phyloP scores from a whole-genome alignment of 1,140 invertebrate genomes.

The Battus philenor region DNA sequence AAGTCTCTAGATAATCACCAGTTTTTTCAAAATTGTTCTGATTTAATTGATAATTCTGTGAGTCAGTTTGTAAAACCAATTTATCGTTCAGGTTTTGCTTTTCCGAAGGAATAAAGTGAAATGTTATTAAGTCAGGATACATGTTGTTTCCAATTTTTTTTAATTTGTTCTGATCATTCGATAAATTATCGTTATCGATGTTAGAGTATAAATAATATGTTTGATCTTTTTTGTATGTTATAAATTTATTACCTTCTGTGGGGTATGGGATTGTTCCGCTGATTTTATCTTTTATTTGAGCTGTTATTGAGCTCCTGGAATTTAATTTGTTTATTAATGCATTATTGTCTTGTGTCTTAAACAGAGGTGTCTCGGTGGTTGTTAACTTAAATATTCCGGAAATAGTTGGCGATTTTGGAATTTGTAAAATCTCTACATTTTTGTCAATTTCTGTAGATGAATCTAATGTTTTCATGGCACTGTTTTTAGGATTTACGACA shows the following conservation, averaged over 20 bases:
- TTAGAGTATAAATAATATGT: conserved; percentile 56
- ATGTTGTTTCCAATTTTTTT: conserved; percentile 18
- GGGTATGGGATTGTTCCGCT: conserved; percentile 56
- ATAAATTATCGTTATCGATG: conserved; percentile 27
- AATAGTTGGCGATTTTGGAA: conserved; percentile 26
- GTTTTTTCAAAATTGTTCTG: conserved; percentile 20
- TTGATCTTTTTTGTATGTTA: conserved; percentile 61
- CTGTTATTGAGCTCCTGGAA: conserved; percentile 48
- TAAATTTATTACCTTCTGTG: conserved; percentile 48
- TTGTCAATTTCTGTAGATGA: neutral
- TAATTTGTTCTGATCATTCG: conserved; percentile 7
- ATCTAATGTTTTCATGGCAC: neutral
- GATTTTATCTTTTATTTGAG: conserved; percentile 57
- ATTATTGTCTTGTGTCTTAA: conserved; percentile 16
- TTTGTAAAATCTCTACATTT: conserved; percentile 43
- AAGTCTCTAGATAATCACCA: neutral
- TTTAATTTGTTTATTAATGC: conserved; percentile 27
- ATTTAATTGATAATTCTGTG: conserved; percentile 43
- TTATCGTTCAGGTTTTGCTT: conserved; percentile 52
- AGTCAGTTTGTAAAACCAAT: conserved; percentile 40
- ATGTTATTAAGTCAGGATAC: conserved; percentile 30
- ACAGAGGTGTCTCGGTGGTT: conserved; percentile 18
- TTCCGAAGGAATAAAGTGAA: conserved; percentile 53
- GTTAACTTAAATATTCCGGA: conserved; percentile 31
- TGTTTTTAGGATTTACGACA: conserved; percentile 2